phyloP scores from a whole-genome alignment of 2,888 invertebrate species.

The Pseudeuparius sepicola region DNA sequence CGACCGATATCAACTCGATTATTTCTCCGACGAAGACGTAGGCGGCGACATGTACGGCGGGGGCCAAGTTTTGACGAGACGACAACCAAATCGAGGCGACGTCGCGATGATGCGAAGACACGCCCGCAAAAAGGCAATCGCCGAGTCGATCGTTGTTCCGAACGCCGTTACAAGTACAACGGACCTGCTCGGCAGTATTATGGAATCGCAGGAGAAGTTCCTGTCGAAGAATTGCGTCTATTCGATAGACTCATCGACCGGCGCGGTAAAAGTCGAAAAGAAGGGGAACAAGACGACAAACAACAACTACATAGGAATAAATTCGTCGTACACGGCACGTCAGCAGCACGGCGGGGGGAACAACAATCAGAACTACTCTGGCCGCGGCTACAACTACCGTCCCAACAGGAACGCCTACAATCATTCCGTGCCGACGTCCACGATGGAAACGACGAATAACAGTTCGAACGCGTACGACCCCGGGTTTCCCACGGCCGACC shows the following conservation, averaged over 20 bases:
- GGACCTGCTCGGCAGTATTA: constrained; percentile 59
- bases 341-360: constrained; percentile 5
- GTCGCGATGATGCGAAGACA: constrained; percentile 31
- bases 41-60: constrained; percentile 19
- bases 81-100: constrained; percentile 41
- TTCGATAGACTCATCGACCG: constrained; percentile 48
- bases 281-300: constrained; percentile 13
- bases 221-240: constrained; percentile 54
- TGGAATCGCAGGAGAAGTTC: constrained; percentile 60
- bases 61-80: constrained; percentile 22
- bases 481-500: too few species aligned
- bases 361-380: neutral
- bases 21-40: constrained; percentile 42
- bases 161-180: constrained; percentile 38
- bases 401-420: constrained; percentile 8
- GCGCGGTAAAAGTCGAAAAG: constrained; percentile 46
- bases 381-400: neutral
- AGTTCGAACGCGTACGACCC: constrained; percentile 6
- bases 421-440: constrained; percentile 19
- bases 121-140: constrained; percentile 42
- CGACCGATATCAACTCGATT: constrained; percentile 56
- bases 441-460: constrained; percentile 17
- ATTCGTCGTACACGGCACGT: neutral
- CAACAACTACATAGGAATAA: constrained; percentile 16
- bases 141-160: constrained; percentile 31